Percentiles rank a stretch among this genome's conserved stretches.
These are phyloP conservation scores for Isaurus tuberculatus DNA, from an alignment of 92 coral and sea anemone genomes.

Conservation along the genomic window DNA sequence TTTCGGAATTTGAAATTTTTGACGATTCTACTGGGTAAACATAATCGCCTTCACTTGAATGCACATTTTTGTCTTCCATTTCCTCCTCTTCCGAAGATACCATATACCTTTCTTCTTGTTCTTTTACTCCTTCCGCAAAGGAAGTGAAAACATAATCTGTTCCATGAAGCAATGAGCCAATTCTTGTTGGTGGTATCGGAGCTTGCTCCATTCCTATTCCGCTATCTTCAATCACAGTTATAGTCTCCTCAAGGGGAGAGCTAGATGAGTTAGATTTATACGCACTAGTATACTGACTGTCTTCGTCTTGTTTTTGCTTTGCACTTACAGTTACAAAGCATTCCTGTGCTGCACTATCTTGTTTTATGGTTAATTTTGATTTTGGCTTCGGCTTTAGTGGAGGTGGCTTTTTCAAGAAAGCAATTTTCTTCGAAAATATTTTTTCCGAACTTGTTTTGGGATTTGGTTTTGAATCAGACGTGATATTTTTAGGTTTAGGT, in stretches of 20 bases:
- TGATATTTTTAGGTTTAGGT: neutral
- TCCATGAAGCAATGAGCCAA: neutral
- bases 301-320: neutral
- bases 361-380: neutral
- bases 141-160: no score
- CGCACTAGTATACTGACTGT: neutral
- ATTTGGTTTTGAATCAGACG: neutral
- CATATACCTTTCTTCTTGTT: neutral
- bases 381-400: neutral
- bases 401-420: neutral
- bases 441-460: neutral
- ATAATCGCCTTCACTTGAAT: neutral
- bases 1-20: neutral
- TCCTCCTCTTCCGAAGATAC: neutral
- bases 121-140: neutral
- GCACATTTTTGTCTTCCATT: neutral
- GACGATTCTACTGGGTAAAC: neutral
- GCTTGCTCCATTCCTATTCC: conserved; percentile 7
- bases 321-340: neutral
- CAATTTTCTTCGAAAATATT: neutral
- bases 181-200: conserved; percentile 11
- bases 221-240: neutral
- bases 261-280: neutral
- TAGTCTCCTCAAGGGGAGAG: neutral
- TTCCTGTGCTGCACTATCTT: neutral